Evolutionary conservation across 2,797 vertebrate genomes (phyloP).

Genomic region (Alosa sapidissima): DNA sequence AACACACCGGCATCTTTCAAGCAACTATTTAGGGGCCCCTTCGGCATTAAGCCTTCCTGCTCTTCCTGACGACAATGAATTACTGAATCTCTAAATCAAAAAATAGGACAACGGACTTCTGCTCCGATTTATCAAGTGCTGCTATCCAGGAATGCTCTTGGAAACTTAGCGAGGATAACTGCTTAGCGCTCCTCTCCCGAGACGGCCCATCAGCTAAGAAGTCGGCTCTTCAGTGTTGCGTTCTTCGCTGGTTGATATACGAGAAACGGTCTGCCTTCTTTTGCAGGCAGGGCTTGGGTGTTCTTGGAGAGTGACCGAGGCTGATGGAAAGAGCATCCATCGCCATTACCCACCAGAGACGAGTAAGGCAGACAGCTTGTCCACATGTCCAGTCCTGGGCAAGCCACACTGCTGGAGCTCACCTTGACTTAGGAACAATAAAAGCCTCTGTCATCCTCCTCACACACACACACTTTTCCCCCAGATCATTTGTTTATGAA

Average conservation of each 20-base stretch:
- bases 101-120: not conserved
- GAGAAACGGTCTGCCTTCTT: not conserved
- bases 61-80: not conserved
- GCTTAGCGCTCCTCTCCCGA: not conserved
- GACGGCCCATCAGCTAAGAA: not conserved
- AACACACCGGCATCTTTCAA: not conserved
- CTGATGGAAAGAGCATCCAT: conserved; percentile 15
- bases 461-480: not conserved
- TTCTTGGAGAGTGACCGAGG: not conserved
- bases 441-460: not conserved
- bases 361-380: not conserved
- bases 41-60: not conserved
- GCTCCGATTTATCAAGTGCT: not conserved
- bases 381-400: not conserved
- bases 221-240: not conserved
- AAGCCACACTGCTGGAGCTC: conserved; percentile 34
- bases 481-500: no score
- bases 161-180: not conserved
- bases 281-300: not conserved
- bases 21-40: not conserved
- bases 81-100: not conserved
- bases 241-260: not conserved
- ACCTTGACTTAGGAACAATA: not conserved
- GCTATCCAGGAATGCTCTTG: not conserved
- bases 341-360: not conserved